Evolutionary conservation across 2,888 invertebrate genomes (phyloP), one percentile per base, ranked within the genome.

Genomic region (Lycophotia porphyrea): DNA sequence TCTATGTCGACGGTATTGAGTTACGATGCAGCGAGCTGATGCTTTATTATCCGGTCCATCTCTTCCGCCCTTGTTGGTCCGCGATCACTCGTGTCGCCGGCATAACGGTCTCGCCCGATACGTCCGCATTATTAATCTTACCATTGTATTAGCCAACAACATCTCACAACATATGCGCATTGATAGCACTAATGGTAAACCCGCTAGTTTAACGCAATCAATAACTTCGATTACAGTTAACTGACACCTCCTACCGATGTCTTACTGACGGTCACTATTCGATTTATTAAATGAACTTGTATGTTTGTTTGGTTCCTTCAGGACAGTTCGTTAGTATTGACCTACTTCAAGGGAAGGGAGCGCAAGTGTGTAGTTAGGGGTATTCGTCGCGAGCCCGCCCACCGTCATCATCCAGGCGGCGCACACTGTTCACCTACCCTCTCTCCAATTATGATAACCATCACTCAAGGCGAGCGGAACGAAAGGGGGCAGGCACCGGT

Each of bases 401-500:
- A 94, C 91, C 88, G 90, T 84, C 92, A 91, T 92, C 91, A 91
- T 88, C 91, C 91, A 91, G 92, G 92, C 93, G 92, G 93, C 92
- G 91, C 90, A 88, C 91, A 90, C 90, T 93, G 91, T 91, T 92
- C 93, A 93, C 93, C 94, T 94, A 96, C 96, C 95, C 96, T 95
- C 95, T 92, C 93, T 92, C 95, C 96, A 96, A 96, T 96, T 96
- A 96, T 93, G 96, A 96, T 96, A 96, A 96, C 95, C 94, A 96
- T 96, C 96, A 96, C 95, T 95, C 95, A 96, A 94, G 94, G 95
- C 95, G 94, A 96, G 96, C 95, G 96, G 96, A 96, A 96, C 96
- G 96, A 96, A 96, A 96, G 94, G 94, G 96, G 96, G 96, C 95
- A 95, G 96, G 94, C 94, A 95, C 95, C 93, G 91, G 94, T 94